phyloP scores from a whole-genome alignment of 1,140 invertebrate genomes.

The Musca vetustissima region DNA sequence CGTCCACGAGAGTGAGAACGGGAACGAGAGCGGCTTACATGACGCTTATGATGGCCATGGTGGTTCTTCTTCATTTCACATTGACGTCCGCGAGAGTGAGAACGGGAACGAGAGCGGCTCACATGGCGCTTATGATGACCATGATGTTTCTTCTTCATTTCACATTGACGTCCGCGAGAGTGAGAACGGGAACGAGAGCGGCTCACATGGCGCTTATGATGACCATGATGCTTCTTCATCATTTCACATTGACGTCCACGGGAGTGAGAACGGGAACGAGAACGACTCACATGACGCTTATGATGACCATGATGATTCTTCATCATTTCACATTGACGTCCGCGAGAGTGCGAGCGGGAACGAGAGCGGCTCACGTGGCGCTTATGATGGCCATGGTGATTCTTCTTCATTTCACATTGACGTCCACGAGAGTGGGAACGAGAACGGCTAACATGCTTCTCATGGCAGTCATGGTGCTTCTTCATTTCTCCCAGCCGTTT shows the following conservation, averaged over 20 bases:
- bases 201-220: no score
- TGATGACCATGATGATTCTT: neutral
- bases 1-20: conserved; percentile 21
- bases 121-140: neutral
- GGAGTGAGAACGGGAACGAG: conserved; percentile 12
- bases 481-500: neutral
- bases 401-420: neutral
- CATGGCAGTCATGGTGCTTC: neutral
- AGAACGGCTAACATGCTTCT: no score
- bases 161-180: no score
- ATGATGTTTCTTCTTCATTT: neutral
- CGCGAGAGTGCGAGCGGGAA: conserved; percentile 21
- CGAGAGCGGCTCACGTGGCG: conserved; percentile 19
- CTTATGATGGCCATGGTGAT: neutral
- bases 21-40: conserved; percentile 14
- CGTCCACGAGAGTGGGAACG: conserved; percentile 13
- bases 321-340: neutral
- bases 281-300: neutral
- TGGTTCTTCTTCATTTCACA: neutral
- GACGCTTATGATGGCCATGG: neutral
- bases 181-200: no score
- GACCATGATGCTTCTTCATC: neutral
- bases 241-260: neutral
- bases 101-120: conserved; percentile 14
- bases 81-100: conserved; percentile 18